A percentile compares a stretch with the other conserved stretches of the same genome.
These are phyloP conservation scores for Forbesichthys agassizii DNA, from an alignment of 2,113 vertebrate species.

Conservation along the genomic window DNA sequence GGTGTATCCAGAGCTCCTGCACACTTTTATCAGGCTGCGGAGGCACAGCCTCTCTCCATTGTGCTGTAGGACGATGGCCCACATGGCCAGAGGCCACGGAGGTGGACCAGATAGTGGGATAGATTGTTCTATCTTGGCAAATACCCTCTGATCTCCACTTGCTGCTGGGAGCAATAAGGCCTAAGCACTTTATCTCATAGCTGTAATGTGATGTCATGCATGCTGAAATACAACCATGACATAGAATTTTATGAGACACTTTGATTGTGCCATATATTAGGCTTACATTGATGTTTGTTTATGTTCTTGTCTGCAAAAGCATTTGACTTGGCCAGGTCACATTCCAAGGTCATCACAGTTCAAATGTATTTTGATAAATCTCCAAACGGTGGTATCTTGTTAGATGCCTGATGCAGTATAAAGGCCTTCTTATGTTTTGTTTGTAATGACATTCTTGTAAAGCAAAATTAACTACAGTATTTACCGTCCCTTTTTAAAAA, in stretches of 20 bases:
- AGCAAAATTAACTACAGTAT: slow-evolving; percentile 20
- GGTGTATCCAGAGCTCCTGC: slow-evolving; percentile 25
- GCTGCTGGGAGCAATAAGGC: slow-evolving; percentile 10
- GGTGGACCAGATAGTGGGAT: slow-evolving; percentile 51
- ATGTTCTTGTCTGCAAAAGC: too few species aligned
- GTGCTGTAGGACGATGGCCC: slow-evolving; percentile 45
- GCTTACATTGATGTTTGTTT: too few species aligned
- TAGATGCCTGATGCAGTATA: neutral
- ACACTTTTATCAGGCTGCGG: slow-evolving; percentile 55
- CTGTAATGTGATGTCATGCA: slow-evolving; percentile 1
- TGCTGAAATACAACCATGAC: neutral
- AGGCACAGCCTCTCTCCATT: slow-evolving; percentile 43
- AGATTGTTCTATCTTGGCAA: slow-evolving; percentile 50
- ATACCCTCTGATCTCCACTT: slow-evolving; percentile 35
- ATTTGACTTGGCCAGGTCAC: neutral
- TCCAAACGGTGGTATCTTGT: neutral
- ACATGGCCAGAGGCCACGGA: slow-evolving; percentile 29
- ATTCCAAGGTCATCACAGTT: neutral
- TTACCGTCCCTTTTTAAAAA: slow-evolving; percentile 44
- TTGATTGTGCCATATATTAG: too few species aligned
- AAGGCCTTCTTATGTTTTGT: neutral
- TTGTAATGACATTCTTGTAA: neutral
- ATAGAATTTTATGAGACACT: too few species aligned
- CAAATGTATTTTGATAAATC: neutral
- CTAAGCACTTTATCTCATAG: slow-evolving; percentile 10